Evolutionary conservation across 1,140 invertebrate species (phyloP).

Genomic region (Dufourea novaeangliae): DNA sequence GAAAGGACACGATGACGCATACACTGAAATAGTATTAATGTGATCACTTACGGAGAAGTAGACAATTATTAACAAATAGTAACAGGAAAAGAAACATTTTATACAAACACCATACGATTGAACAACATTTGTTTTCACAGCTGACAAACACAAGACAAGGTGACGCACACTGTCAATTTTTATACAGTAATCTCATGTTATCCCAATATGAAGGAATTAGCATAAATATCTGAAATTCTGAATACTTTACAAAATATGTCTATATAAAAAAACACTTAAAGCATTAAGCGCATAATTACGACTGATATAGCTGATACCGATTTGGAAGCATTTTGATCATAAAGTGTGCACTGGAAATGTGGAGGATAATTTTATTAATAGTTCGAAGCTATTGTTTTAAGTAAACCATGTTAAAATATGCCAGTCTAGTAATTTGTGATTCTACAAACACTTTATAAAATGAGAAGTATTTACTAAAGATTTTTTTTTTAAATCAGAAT

Average conservation of each 20-base stretch:
- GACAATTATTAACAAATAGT: slow-evolving; percentile 21
- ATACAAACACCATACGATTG: slow-evolving; percentile 1
- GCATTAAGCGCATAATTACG: background rate
- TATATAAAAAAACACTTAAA: background rate
- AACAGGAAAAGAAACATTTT: slow-evolving; percentile 19
- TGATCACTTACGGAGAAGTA: background rate
- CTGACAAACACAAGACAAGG: background rate
- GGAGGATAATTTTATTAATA: slow-evolving; percentile 1
- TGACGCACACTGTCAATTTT: slow-evolving; percentile 45
- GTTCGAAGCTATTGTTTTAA: slow-evolving; percentile 36
- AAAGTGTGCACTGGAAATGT: background rate
- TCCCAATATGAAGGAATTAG: background rate
- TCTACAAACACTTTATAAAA: no score
- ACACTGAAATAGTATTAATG: slow-evolving; percentile 13
- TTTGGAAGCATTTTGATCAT: background rate
- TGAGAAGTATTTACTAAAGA: no score
- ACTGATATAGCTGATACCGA: slow-evolving; percentile 18
- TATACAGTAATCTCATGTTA: slow-evolving; percentile 28
- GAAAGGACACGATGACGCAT: background rate
- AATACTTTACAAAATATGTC: background rate
- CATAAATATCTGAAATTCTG: background rate
- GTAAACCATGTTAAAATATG: background rate
- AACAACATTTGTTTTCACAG: slow-evolving; percentile 14
- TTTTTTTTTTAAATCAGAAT: no score
- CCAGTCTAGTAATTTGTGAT: background rate